Base-by-base conservation (phyloP, 1,140 invertebrate genomes). In the Eupeodes corollae region DNA sequence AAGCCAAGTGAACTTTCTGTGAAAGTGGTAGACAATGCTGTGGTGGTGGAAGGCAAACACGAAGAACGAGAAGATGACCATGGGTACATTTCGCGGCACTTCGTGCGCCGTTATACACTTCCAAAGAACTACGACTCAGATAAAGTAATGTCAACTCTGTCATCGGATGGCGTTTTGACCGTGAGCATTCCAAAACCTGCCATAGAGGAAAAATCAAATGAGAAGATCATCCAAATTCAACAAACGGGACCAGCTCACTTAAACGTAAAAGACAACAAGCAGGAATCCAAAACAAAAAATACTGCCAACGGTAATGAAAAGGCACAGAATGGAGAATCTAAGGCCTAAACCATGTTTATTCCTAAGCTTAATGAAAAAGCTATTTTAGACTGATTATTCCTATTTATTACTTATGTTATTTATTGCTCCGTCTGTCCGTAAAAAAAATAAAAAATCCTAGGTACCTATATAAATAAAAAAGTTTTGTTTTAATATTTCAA, bases 1-100 rank as follows among this genome's bases (percentile, higher is more conserved):
- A 73, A 75, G 30, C 83, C 84, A 0, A 78, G 85, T 48, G 84
- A 88, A 65, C 76, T 88, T 32, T 75, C 69, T 15, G 82, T 88
- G 1, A 86, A 83, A 61, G 80, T 80, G 1, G 69, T 78, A 1
- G 80, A 83, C 49, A 75, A 79, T 32, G 72, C 70, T 31, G 67
- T 84, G 2, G 70, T 80, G 1, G 68, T 86, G 5, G 71, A 78
- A 56, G 82, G 75, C 0, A 81, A 79, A 58, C 81, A 84, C 53
- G 79, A 83, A 51, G 78, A 83, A 53, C 76, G 73, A 42, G 50
- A 70, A 42, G 80, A 82, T 51, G 72, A 79, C 14, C 78, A 81
- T 61, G 72, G 73, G 8, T 69, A 56, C 39, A 63, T 74, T 18
- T 70, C 68, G 0, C 73, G 81, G 12, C 79, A 84, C 55, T 88